Evolutionary conservation across 2,888 invertebrate genomes (phyloP).

Genomic region (Rhaphigaster nebulosa): DNA sequence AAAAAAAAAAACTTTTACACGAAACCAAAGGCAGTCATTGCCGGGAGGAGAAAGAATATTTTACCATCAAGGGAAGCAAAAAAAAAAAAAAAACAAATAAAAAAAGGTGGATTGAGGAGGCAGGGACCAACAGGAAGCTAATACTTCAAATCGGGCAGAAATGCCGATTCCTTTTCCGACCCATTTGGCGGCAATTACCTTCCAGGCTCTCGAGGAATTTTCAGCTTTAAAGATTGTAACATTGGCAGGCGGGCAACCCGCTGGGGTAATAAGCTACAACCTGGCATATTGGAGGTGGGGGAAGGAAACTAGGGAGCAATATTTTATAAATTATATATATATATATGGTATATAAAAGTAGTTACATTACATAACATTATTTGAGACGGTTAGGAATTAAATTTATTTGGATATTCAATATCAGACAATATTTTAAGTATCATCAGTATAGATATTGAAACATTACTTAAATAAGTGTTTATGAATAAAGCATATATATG

Average conservation of each 20-base stretch:
- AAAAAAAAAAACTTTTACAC: conserved; percentile 21
- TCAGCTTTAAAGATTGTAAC: conserved; percentile 21
- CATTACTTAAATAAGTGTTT: too few relatives aligned
- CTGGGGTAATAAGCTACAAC: not conserved
- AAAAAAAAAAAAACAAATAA: not conserved
- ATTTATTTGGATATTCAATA: too few relatives aligned
- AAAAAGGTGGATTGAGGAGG: conserved; percentile 26
- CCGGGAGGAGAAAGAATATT: conserved; percentile 15
- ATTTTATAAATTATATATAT: not conserved
- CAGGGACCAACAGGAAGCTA: conserved; percentile 1
- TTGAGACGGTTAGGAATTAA: too few relatives aligned
- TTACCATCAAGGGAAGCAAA: not conserved
- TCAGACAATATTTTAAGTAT: too few relatives aligned
- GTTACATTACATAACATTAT: too few relatives aligned
- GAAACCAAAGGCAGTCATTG: conserved; percentile 7
- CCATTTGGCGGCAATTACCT: conserved; percentile 44
- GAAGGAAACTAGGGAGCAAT: not conserved
- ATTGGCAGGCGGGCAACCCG: not conserved
- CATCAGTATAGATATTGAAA: too few relatives aligned
- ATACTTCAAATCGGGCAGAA: conserved; percentile 48
- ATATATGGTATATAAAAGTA: too few relatives aligned
- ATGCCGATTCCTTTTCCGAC: conserved; percentile 36
- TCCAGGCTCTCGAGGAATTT: not conserved
- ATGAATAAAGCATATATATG: too few relatives aligned
- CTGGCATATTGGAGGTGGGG: not conserved